These are phyloP conservation scores for Dolichotis patagonum DNA, from an alignment of 2,113 vertebrate species.

Conservation along the genomic window DNA sequence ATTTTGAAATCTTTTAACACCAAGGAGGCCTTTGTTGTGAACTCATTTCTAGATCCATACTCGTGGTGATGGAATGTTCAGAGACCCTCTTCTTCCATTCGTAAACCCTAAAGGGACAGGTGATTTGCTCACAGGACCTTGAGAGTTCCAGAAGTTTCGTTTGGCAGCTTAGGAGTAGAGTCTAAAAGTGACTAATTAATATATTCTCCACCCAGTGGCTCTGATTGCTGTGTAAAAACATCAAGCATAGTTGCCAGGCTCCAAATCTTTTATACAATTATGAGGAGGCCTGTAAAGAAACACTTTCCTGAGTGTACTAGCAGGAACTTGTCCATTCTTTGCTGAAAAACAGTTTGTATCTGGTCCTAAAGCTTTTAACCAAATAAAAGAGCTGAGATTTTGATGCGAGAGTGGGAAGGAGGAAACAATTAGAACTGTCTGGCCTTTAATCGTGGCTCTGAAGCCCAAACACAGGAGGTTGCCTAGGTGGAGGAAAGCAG, in stretches of 20 bases:
- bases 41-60: not conserved
- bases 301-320: not conserved
- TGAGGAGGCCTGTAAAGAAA: not conserved
- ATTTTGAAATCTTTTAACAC: constrained; percentile 12
- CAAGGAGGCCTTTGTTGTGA: not conserved
- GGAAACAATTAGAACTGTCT: not conserved
- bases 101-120: constrained; percentile 36
- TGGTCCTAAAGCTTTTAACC: not conserved
- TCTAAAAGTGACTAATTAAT: constrained; percentile 14
- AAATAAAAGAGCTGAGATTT: not conserved
- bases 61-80: not conserved
- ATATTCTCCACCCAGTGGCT: not conserved
- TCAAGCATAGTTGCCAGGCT: not conserved
- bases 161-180: not conserved
- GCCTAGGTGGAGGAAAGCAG: not conserved
- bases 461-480: not conserved
- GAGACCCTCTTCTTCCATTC: not conserved
- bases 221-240: not conserved
- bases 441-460: not conserved
- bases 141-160: constrained; percentile 24
- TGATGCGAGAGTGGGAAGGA: not conserved
- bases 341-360: not conserved
- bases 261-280: constrained; percentile 1
- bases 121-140: not conserved
- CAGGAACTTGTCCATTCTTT: not conserved